A percentile compares a stretch with the other conserved stretches of the same genome.
Conservation (phyloP, 2,888 invertebrate genomes). For the Belgica antarctica region DNA sequence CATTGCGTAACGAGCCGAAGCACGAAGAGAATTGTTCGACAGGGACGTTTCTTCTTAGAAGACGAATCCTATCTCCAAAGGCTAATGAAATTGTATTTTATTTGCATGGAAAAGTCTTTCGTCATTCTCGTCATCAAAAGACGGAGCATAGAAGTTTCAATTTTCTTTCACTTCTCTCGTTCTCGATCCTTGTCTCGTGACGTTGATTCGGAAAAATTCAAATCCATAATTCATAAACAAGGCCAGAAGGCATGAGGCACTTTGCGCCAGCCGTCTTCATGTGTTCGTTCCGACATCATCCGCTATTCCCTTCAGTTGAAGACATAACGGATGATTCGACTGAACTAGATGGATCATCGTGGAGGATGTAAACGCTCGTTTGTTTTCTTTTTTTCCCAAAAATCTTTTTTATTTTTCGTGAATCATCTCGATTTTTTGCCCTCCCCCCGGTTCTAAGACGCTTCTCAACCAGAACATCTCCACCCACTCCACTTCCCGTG, state of each 20-base stretch:
- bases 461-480: too few relatives aligned
- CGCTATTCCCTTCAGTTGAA: too few relatives aligned
- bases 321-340: not conserved
- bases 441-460: not conserved
- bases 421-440: conserved; percentile 34
- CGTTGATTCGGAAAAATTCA: not conserved
- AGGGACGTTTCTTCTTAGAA: conserved; percentile 1
- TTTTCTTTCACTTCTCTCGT: not conserved
- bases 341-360: conserved; percentile 7
- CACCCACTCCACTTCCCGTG: not conserved
- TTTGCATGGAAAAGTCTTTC: conserved; percentile 3
- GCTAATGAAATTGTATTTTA: conserved; percentile 32
- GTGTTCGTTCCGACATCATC: not conserved
- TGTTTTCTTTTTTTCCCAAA: conserved; percentile 16
- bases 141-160: too few relatives aligned
- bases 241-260: conserved; percentile 11
- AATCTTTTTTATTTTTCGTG: conserved; percentile 9
- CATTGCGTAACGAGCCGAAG: conserved; percentile 29
- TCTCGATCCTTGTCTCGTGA: not conserved
- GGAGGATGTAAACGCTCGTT: conserved; percentile 26
- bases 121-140: too few relatives aligned
- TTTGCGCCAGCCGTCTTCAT: not conserved
- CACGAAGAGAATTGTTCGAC: too few relatives aligned
- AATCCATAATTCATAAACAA: conserved; percentile 2
- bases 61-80: not conserved